A percentile compares a stretch with the other conserved stretches of the same genome.
These are phyloP conservation scores for Cantharis lateralis DNA, from an alignment of 2,888 invertebrate species.

Conservation along the genomic window DNA sequence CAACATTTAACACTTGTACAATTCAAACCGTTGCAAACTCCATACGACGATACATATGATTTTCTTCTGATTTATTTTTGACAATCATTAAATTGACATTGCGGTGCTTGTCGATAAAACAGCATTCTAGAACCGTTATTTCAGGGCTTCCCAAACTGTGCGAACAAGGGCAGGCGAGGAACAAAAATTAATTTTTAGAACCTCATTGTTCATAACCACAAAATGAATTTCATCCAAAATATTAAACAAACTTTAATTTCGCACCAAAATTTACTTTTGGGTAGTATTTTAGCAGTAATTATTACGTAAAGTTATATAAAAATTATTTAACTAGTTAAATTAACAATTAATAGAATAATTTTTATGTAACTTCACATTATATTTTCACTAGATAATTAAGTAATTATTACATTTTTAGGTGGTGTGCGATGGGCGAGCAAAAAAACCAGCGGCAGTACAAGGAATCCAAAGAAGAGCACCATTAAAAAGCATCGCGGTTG, in stretches of 20 bases:
- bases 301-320: no score
- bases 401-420: no score
- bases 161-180: no score
- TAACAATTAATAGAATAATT: no score
- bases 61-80: neutral
- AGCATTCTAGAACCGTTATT: neutral
- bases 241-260: conserved; percentile 11
- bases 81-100: neutral
- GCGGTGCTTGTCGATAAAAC: neutral
- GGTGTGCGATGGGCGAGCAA: conserved; percentile 70
- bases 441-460: conserved; percentile 74
- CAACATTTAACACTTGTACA: conserved; percentile 6
- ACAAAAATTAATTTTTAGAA: no score
- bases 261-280: conserved; percentile 13
- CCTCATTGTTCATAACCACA: neutral
- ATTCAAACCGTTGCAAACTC: neutral
- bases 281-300: neutral
- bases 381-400: no score
- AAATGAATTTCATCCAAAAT: conserved; percentile 6
- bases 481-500: conserved; percentile 79
- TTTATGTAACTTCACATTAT: no score
- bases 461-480: conserved; percentile 68
- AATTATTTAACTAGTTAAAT: no score
- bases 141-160: neutral
- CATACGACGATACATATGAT: no score